A percentile compares a stretch with the other conserved stretches of the same genome.
Conservation (phyloP, 2,113 vertebrate species). For the Sprattus sprattus region DNA sequence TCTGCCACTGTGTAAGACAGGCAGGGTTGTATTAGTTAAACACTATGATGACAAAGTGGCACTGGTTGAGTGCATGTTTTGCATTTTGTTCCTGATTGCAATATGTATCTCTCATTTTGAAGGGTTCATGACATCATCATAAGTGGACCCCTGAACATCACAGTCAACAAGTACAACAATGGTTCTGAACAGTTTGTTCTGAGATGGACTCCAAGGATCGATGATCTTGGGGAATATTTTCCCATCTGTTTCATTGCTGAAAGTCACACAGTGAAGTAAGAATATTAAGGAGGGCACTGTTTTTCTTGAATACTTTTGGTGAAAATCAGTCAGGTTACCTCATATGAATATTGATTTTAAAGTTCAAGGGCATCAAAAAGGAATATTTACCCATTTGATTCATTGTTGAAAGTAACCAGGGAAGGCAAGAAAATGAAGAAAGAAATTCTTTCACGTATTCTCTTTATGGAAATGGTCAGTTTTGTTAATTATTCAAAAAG, state of each 20-base stretch:
- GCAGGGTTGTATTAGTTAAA: background rate
- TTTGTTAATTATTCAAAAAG: too few relatives aligned
- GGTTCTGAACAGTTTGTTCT: background rate
- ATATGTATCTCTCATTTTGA: background rate
- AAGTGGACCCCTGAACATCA: conserved; percentile 2
- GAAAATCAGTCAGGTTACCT: too few relatives aligned
- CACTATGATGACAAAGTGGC: background rate
- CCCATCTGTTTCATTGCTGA: conserved; percentile 1
- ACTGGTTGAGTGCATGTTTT: background rate
- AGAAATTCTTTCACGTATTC: too few relatives aligned
- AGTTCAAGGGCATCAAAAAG: too few relatives aligned
- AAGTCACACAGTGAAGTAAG: background rate
- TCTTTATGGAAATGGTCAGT: too few relatives aligned
- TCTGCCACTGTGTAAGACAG: background rate
- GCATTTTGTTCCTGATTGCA: background rate
- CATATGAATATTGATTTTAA: too few relatives aligned
- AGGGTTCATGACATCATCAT: background rate
- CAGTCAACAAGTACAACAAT: background rate
- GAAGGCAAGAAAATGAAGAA: too few relatives aligned
- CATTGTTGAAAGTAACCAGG: too few relatives aligned
- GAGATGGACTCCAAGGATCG: conserved; percentile 1
- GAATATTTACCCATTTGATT: too few relatives aligned
- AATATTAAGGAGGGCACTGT: background rate
- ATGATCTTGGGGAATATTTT: background rate
- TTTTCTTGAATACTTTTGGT: too few relatives aligned